Conservation (phyloP, 2,113 vertebrate genomes). For the Centropristis striata region DNA sequence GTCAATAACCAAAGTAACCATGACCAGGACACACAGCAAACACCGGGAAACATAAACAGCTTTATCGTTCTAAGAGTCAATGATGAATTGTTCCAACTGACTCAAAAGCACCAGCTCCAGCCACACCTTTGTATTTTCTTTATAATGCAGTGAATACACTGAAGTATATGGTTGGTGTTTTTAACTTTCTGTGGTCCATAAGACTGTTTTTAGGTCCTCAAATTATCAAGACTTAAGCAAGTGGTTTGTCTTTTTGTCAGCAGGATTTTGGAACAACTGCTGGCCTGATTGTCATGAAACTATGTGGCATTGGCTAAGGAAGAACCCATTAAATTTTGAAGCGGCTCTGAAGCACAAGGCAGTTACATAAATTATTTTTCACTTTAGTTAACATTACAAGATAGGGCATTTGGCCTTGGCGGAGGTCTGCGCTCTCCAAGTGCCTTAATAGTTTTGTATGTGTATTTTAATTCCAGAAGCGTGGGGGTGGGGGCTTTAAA, state of each 20-base stretch:
- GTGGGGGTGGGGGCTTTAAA: neutral
- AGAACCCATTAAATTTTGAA: too few species aligned
- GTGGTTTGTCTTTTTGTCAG: too few species aligned
- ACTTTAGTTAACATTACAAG: too few species aligned
- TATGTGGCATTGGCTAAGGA: too few species aligned
- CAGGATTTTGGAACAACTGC: too few species aligned
- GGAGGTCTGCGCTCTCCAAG: too few species aligned
- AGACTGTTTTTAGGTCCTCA: neutral
- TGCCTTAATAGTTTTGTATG: neutral
- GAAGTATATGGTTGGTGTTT: neutral
- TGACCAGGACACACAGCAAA: neutral
- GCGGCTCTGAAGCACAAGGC: too few species aligned
- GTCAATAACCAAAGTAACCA: neutral
- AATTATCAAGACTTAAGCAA: neutral
- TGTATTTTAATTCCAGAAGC: neutral
- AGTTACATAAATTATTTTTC: too few species aligned
- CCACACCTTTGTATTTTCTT: neutral
- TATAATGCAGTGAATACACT: neutral
- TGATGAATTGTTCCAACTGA: neutral
- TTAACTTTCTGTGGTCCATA: neutral
- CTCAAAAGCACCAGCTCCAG: neutral
- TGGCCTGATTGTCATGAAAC: too few species aligned
- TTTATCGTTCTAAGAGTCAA: neutral
- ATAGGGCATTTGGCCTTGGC: too few species aligned
- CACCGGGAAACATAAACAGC: neutral